Conservation (phyloP, 2,113 vertebrate genomes). For the Fulmarus glacialis region DNA sequence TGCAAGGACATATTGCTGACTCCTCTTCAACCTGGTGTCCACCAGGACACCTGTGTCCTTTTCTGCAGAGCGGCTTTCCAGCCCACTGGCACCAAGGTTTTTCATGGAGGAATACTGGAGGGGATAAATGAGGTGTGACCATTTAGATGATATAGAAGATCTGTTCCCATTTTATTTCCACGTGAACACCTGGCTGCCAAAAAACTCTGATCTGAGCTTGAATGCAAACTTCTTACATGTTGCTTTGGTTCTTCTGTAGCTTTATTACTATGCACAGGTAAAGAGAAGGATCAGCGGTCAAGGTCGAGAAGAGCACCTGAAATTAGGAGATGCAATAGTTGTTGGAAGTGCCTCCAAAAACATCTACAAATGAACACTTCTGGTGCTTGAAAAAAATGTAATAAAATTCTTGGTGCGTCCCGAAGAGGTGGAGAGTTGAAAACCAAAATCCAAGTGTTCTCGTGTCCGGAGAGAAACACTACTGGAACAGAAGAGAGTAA, state of each 20-base stretch:
- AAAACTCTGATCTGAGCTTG: background rate
- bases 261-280: background rate
- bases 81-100: background rate
- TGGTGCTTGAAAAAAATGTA: background rate
- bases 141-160: background rate
- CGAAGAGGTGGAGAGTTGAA: background rate
- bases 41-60: background rate
- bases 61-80: background rate
- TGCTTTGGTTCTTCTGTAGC: background rate
- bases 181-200: background rate
- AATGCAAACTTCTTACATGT: background rate
- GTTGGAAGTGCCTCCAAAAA: background rate
- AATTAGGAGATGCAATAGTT: background rate
- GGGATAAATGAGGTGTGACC: fast-evolving
- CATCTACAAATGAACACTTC: background rate
- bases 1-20: background rate
- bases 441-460: background rate
- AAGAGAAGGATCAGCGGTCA: background rate
- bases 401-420: background rate
- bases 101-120: background rate
- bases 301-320: background rate
- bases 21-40: background rate
- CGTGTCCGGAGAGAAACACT: background rate
- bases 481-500: background rate
- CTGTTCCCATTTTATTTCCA: background rate